Percentiles rank a stretch among this genome's conserved stretches.
These are phyloP conservation scores for Leptestheria dahalacensis DNA, from an alignment of 1,140 invertebrate genomes.

Conservation along the genomic window DNA sequence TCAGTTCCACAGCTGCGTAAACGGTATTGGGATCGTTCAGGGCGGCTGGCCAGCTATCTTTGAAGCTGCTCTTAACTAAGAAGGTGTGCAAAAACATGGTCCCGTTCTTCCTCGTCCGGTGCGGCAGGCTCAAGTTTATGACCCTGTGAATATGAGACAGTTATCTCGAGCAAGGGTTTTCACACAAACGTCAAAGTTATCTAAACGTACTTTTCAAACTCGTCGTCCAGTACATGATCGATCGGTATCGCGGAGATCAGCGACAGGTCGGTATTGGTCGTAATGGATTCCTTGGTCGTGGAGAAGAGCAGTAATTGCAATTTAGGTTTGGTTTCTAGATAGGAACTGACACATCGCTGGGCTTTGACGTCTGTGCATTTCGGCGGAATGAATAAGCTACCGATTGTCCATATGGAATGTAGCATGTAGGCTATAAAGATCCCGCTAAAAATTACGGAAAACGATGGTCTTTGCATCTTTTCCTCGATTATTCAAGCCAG, in stretches of 20 bases:
- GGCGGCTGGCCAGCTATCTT: slow-evolving; percentile 26
- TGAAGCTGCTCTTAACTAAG: slow-evolving; percentile 32
- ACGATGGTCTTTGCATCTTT: slow-evolving; percentile 22
- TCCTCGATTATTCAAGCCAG: too few species aligned
- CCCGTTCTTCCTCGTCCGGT: slow-evolving; percentile 56
- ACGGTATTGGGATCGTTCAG: slow-evolving; percentile 35
- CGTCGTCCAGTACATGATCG: slow-evolving; percentile 30
- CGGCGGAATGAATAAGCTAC: slow-evolving; percentile 51
- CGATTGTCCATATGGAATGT: slow-evolving; percentile 55
- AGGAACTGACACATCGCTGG: slow-evolving; percentile 27
- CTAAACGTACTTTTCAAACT: slow-evolving; percentile 24
- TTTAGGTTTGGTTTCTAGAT: slow-evolving; percentile 25
- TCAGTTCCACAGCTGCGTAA: slow-evolving; percentile 42
- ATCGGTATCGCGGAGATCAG: slow-evolving; percentile 31
- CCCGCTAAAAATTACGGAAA: slow-evolving; percentile 39
- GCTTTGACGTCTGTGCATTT: slow-evolving; percentile 38
- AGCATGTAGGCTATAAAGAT: slow-evolving; percentile 50
- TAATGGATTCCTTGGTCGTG: slow-evolving; percentile 33
- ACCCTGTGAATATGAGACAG: slow-evolving; percentile 19
- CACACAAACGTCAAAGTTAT: slow-evolving; percentile 19
- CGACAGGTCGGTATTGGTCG: slow-evolving; percentile 32
- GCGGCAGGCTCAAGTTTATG: slow-evolving; percentile 45
- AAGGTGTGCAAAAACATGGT: slow-evolving; percentile 52
- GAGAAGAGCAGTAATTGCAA: slow-evolving; percentile 43
- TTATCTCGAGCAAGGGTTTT: slow-evolving; percentile 5